Conservation (phyloP, 2,113 vertebrate species). For the Xiphophorus hellerii region DNA sequence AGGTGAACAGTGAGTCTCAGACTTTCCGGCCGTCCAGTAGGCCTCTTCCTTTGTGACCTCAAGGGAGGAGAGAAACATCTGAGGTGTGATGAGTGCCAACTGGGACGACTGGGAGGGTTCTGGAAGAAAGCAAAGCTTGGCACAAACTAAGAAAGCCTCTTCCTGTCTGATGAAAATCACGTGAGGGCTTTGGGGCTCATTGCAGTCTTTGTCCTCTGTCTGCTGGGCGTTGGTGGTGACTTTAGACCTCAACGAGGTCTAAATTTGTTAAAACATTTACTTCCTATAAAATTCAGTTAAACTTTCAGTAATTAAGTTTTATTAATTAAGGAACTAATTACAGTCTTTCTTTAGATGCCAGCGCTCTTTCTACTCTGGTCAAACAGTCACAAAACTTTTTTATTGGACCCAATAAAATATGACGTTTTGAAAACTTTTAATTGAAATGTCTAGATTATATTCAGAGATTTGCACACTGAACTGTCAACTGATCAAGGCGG, state of each 20-base stretch:
- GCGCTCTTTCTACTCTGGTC: background rate
- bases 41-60: slow-evolving; percentile 62
- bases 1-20: slow-evolving; percentile 45
- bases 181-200: slow-evolving; percentile 39
- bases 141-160: slow-evolving; percentile 47
- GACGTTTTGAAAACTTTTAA: background rate
- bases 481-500: background rate
- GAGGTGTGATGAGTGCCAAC: slow-evolving; percentile 59
- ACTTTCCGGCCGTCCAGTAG: slow-evolving; percentile 20
- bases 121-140: slow-evolving; percentile 22
- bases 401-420: background rate
- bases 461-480: background rate
- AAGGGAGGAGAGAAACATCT: slow-evolving; percentile 49
- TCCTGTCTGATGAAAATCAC: slow-evolving; percentile 60
- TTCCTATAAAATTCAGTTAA: background rate
- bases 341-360: background rate
- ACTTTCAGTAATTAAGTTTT: background rate
- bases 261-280: background rate
- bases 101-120: slow-evolving; percentile 49
- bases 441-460: no score
- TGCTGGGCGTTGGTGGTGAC: slow-evolving; percentile 31
- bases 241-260: slow-evolving; percentile 11
- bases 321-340: background rate
- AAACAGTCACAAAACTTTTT: background rate
- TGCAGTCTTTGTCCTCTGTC: slow-evolving; percentile 55